Base-by-base conservation (phyloP, 2,797 vertebrate genomes). In the Eulemur mongoz region DNA sequence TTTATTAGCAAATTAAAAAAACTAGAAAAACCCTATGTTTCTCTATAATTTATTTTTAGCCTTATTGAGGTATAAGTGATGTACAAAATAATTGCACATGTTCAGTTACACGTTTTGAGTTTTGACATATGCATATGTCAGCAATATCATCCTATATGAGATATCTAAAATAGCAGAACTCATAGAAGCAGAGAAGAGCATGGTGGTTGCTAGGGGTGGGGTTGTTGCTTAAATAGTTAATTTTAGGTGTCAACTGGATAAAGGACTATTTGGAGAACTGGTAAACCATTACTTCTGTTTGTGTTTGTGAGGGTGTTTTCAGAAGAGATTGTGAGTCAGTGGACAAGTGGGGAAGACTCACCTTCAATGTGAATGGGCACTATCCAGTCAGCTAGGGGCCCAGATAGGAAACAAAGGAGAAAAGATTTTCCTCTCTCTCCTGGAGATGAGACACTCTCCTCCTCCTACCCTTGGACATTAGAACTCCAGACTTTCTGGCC, bases 1-100 rank as follows among this genome's bases (percentile, higher is more conserved):
- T 35, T 94, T 93, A 75, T 52, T 80, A 83, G 12, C 52, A 95
- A 91, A 45, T 72, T 72, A 23, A 81, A 84, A 96, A 57, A 27
- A 20, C 43, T 57, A 45, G 7, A 30, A 78, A 54, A 96, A 30
- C 15, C 27, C 18, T 52, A 1, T 65, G 22, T 43, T 38, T 96
- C 32, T 50, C 6, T 61, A n/a, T 80, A 45, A 35, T 30, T 27
- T 52, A 15, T 78, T 48, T 48, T 67, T 32, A 76, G 27, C 7
- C 43, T 89, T 89, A 45, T 52, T 43, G 54, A 43, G 67, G 3
- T 78, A 27, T 25, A 72, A 52, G 10, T 32, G 43, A 15, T 61
- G 50, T 18, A 22, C 10, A 32, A 61, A 43, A 59, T 22, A 63
- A 43, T 30, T 52, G 10, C 10, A 40, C 1, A 52, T 32, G 52